These are phyloP conservation scores for Solea solea DNA, from an alignment of 2,113 vertebrate genomes.

Conservation along the genomic window DNA sequence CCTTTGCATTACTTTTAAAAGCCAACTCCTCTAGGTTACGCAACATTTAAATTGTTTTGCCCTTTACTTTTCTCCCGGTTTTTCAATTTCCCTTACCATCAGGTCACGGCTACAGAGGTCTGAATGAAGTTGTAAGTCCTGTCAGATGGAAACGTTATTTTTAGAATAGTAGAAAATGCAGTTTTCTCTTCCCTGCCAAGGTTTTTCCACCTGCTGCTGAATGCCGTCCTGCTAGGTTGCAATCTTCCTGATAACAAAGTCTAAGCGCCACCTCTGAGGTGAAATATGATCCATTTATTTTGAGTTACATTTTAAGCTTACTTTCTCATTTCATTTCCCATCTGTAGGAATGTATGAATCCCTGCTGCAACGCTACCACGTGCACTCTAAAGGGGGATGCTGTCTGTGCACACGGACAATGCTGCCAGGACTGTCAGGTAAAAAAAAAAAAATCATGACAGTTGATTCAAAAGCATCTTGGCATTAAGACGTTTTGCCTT, in stretches of 20 bases:
- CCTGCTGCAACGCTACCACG: slow-evolving; percentile 93
- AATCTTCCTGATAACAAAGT: slow-evolving; percentile 47
- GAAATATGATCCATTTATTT: slow-evolving; percentile 49
- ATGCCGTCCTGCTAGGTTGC: slow-evolving; percentile 16
- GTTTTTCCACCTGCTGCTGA: slow-evolving; percentile 19
- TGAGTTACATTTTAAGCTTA: slow-evolving; percentile 15
- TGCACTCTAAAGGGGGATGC: slow-evolving; percentile 89
- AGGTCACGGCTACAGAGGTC: slow-evolving; percentile 22
- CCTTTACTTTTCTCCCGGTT: neutral
- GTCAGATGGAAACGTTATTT: slow-evolving; percentile 33
- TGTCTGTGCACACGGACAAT: slow-evolving; percentile 93
- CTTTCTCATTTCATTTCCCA: neutral
- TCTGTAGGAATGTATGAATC: slow-evolving; percentile 90
- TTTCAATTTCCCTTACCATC: neutral
- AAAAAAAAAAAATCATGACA: neutral
- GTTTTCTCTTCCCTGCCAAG: slow-evolving; percentile 28
- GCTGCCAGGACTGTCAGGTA: slow-evolving; percentile 94
- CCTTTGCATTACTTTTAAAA: neutral
- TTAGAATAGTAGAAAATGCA: slow-evolving; percentile 29
- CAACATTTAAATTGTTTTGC: slow-evolving; percentile 11
- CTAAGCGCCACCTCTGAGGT: slow-evolving; percentile 35
- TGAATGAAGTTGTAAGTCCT: slow-evolving; percentile 23
- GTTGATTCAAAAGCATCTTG: neutral
- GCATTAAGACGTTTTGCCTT: neutral
- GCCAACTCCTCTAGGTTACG: neutral